phyloP scores from a whole-genome alignment of 2,113 vertebrate genomes.

The Protobothrops mucrosquamatus region DNA sequence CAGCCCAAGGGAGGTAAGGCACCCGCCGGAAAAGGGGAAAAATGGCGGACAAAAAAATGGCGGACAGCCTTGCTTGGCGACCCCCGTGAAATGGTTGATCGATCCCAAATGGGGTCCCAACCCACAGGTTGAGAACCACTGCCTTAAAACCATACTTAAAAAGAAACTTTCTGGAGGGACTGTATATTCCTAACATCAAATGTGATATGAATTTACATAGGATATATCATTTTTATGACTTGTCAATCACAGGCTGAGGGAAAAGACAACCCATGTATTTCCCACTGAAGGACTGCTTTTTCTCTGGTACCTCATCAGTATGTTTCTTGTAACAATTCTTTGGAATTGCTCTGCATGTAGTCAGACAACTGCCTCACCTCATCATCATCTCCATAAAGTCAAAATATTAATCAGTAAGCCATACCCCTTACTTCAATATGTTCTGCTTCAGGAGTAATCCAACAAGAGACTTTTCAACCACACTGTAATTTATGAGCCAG shows the following conservation, averaged over 20 bases:
- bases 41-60: no score
- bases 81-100: no score
- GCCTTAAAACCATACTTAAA: not conserved
- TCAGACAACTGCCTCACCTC: conserved; percentile 20
- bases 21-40: no score
- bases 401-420: conserved; percentile 53
- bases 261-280: conserved; percentile 33
- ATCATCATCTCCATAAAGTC: conserved; percentile 33
- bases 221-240: conserved; percentile 26
- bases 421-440: conserved; percentile 40
- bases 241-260: conserved; percentile 42
- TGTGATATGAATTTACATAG: conserved; percentile 40
- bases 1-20: no score
- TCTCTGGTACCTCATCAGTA: conserved; percentile 22
- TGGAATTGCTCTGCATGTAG: conserved; percentile 38
- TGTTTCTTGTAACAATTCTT: conserved; percentile 2
- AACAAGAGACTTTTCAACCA: conserved; percentile 38
- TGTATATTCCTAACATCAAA: not conserved
- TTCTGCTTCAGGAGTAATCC: conserved; percentile 51
- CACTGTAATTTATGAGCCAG: conserved; percentile 62
- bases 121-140: no score
- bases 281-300: conserved; percentile 39
- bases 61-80: no score
- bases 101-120: no score
- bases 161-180: not conserved